Evolutionary conservation across 2,888 invertebrate genomes (phyloP).

Genomic region (Coelopa pilipes): DNA sequence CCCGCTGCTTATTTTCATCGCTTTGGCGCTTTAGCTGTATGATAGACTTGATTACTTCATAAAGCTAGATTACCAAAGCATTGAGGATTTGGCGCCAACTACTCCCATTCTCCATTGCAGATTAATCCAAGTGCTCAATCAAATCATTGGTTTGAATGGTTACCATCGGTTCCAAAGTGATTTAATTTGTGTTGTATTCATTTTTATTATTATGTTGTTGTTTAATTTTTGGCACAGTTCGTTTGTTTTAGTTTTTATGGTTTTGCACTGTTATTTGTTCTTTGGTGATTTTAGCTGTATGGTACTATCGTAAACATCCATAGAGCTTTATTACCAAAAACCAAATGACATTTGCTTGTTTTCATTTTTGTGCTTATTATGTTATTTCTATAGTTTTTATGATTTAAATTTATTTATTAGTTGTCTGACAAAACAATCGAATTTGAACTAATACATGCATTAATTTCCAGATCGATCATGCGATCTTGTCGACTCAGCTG

Average conservation of each 20-base stretch:
- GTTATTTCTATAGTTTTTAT: conserved; percentile 18
- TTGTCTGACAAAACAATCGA: neutral
- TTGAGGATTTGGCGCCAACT: conserved; percentile 65
- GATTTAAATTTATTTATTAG: conserved; percentile 6
- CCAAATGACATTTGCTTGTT: conserved; percentile 67
- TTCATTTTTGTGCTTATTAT: conserved; percentile 40
- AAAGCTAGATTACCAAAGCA: conserved; percentile 97
- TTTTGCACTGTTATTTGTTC: conserved; percentile 69
- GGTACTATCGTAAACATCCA: conserved; percentile 69
- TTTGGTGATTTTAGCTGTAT: conserved; percentile 83
- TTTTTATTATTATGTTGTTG: conserved; percentile 36
- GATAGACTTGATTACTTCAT: conserved; percentile 79
- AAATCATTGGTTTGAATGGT: conserved; percentile 7
- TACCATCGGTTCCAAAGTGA: conserved; percentile 14
- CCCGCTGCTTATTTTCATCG: conserved; percentile 68
- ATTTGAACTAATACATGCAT: conserved; percentile 1
- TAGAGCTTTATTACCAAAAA: conserved; percentile 82
- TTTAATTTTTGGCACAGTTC: conserved; percentile 37
- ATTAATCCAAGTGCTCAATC: conserved; percentile 2
- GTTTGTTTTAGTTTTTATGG: conserved; percentile 42
- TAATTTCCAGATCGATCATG: conserved; percentile 59
- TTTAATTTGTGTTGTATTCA: conserved; percentile 21
- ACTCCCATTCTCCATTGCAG: neutral
- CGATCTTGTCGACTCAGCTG: conserved; percentile 61
- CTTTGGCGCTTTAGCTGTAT: conserved; percentile 94